Conservation (phyloP, 1,140 invertebrate genomes). For the Theocolax elegans region DNA sequence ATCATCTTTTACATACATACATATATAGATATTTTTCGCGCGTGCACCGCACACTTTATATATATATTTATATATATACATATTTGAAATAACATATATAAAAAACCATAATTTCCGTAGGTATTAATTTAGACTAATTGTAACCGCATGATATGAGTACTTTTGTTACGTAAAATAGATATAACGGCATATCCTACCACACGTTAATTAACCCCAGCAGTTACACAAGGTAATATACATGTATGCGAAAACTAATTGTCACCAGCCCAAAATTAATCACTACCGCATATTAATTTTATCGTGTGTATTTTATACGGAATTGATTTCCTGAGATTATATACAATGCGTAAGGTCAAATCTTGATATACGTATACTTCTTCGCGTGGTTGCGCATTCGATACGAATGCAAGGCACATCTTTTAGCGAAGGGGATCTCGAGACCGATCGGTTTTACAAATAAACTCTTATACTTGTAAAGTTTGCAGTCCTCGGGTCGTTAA, state of each 20-base stretch:
- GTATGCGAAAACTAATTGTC: background rate
- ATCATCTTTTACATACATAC: background rate
- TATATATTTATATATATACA: conserved; percentile 12
- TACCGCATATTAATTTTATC: conserved; percentile 12
- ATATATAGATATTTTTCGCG: conserved; percentile 14
- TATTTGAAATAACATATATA: conserved; percentile 22
- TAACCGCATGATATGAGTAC: conserved; percentile 38
- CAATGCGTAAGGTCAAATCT: background rate
- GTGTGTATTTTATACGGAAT: too few relatives aligned
- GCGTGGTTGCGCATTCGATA: too few relatives aligned
- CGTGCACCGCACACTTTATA: conserved; percentile 31
- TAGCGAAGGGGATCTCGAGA: too few relatives aligned
- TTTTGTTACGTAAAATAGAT: conserved; percentile 14
- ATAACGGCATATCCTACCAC: conserved; percentile 9
- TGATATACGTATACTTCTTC: background rate
- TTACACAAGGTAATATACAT: background rate
- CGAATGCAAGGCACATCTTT: too few relatives aligned
- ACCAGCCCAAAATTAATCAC: conserved; percentile 13
- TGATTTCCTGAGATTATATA: too few relatives aligned
- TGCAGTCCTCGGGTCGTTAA: too few relatives aligned
- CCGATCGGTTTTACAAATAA: too few relatives aligned
- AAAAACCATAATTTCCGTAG: conserved; percentile 26
- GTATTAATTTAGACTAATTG: conserved; percentile 37
- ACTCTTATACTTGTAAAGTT: too few relatives aligned
- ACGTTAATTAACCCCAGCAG: conserved; percentile 32